Base-by-base conservation (phyloP, 2,888 invertebrate species). In the Pachydiplax longipennis region DNA sequence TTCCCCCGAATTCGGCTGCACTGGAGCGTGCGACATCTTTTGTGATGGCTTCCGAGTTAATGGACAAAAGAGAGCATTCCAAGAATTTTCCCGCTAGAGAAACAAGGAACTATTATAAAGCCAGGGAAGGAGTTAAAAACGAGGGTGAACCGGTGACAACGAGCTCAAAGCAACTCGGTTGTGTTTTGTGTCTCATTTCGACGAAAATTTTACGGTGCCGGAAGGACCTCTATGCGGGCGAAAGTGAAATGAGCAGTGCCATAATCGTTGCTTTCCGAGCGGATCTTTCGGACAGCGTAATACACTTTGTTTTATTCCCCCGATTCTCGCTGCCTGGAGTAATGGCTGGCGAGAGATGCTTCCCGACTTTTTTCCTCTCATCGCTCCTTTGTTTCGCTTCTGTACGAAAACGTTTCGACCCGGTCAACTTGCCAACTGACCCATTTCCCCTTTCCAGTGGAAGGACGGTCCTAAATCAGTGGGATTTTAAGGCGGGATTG, bases 341-440 rank as follows among this genome's bases (percentile, higher is more conserved):
- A 37, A 40, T 44, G 40, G 35, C 80, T 35, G 18, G 15, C 81
- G 6, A 37, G 22, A 37, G n/a, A 18, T 65, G 6, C 22, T n/a
- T n/a, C 40, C 65, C 61, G 15, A 13, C 31, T 22, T 65, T 61
- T 61, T 22, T 73, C 73, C 22, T n/a, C 15, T 15, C 61, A 61
- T 61, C 61, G 4, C 73, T 73, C 31, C 73, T 73, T 31, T 73
- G 13, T 31, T 25, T 73, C 25, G 25, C 65, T 65, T 10, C 6
- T 18, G 18, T 73, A 73, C 73, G 25, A 25, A 73, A 73, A 73
- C 31, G 73, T 12, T 73, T 73, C 73, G 73, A 31, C 40, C n/a
- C 61, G 87, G 87, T 87, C 87, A 87, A 87, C 61, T 87, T 87
- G 87, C 61, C 87, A 87, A 65, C 87, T 61, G 61, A 87, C 61